These are phyloP conservation scores for Drosophila stalkeri DNA, from an alignment of 2,888 invertebrate genomes.

Conservation along the genomic window DNA sequence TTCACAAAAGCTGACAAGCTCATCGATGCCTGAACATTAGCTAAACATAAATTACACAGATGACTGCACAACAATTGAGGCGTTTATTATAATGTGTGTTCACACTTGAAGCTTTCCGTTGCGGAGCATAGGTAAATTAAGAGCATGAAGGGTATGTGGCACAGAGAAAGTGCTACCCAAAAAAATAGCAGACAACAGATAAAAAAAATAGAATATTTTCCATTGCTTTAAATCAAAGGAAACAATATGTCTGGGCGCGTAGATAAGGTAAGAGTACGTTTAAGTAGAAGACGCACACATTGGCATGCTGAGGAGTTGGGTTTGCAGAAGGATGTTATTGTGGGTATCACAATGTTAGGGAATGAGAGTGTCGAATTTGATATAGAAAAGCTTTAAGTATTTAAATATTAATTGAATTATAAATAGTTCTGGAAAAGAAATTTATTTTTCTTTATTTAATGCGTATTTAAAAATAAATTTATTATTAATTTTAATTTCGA, in stretches of 20 bases:
- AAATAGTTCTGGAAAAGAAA: too few relatives aligned
- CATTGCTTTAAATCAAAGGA: slow-evolving; percentile 4
- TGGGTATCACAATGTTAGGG: too few relatives aligned
- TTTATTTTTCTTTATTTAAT: too few relatives aligned
- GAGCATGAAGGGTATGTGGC: not conserved
- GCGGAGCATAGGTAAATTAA: slow-evolving; percentile 22
- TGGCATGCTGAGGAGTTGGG: not conserved
- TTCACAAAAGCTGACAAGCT: slow-evolving; percentile 81
- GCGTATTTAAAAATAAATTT: too few relatives aligned
- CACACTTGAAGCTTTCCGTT: slow-evolving; percentile 76
- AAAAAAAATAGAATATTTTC: slow-evolving; percentile 5
- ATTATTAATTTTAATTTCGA: too few relatives aligned
- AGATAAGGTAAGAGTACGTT: slow-evolving; percentile 1
- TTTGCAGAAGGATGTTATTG: not conserved
- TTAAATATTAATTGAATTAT: too few relatives aligned
- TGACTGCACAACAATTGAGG: slow-evolving; percentile 82
- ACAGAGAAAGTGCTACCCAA: not conserved
- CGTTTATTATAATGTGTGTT: slow-evolving; percentile 82
- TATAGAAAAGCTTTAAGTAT: not conserved
- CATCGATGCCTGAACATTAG: slow-evolving; percentile 84
- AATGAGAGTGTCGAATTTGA: not conserved
- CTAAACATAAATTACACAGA: slow-evolving; percentile 83
- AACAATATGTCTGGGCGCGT: slow-evolving; percentile 14
- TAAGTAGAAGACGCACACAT: not conserved
- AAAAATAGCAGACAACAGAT: slow-evolving; percentile 27